Base-by-base conservation (phyloP, 2,797 vertebrate genomes). In the Salarias fasciatus region DNA sequence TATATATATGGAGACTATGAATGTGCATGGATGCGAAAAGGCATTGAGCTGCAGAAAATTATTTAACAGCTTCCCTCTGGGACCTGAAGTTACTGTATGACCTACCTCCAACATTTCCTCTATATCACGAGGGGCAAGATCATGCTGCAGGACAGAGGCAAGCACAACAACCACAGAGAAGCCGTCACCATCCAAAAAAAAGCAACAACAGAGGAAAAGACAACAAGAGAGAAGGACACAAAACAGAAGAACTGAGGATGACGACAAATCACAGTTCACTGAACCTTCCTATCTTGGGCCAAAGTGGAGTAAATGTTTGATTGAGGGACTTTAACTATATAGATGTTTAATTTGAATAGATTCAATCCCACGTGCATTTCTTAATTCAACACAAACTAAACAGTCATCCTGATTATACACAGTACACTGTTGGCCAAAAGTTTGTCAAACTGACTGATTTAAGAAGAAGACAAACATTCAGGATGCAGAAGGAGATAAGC, bases 81-180 rank as follows among this genome's bases (percentile, higher is more conserved):
- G 71, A 69, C 52, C 31, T 56, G 14, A 69, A 71, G 64, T 61
- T 63, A 31, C 79, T 70, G 59, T 40, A 77, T 72, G 80, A 91
- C 91, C 72, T 93, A 92, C 92, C 93, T 94, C 90, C 77, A 93
- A 85, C 89, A 92, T 91, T 85, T 93, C 90, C 87, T 90, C 92
- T 88, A 93, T 91, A 84, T 90, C 89, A 51, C 85, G 90, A 80
- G 92, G 91, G 79, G 90, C 81, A 79, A 92, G 88, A 67, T 75
- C 86, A 77, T 85, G 80, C 92, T 93, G 91, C 69, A 14, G 84
- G 76, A 84, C 81, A 90, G 74, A 89, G 79, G 80, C 69, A 85
- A 82, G 76, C 83, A 90, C 77, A 87, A 88, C 73, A 83, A 86
- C 72, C 75, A 89, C 63, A 88, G 85, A 84, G 82, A 79, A 86